Conservation (phyloP, 2,888 invertebrate genomes). For the Hybos culiciformis region DNA sequence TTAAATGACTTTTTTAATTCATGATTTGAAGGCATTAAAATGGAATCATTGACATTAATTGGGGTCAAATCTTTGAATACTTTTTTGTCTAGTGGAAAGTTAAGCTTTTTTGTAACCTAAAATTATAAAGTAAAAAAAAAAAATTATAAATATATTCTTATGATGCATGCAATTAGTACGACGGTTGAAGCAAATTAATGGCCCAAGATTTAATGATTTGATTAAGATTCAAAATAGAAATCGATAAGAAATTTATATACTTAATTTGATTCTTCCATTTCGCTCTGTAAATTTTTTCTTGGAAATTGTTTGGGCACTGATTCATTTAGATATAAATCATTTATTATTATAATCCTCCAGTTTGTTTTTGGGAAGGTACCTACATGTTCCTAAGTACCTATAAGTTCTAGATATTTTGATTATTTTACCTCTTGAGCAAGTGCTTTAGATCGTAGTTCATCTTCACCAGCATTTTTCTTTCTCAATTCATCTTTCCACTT, state of each 20-base stretch:
- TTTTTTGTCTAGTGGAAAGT: slow-evolving; percentile 19
- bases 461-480: no score
- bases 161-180: no score
- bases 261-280: slow-evolving; percentile 4
- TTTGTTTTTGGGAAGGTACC: no score
- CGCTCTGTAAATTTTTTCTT: not conserved
- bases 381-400: no score
- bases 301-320: no score
- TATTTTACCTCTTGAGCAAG: no score
- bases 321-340: no score
- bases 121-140: not conserved
- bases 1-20: slow-evolving; percentile 11
- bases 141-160: no score
- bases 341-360: no score
- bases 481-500: no score
- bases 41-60: slow-evolving; percentile 25
- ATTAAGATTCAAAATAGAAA: not conserved
- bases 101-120: slow-evolving; percentile 25
- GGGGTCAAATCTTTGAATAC: slow-evolving; percentile 25
- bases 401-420: no score
- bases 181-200: not conserved
- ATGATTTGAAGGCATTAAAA: slow-evolving; percentile 8
- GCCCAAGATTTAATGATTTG: not conserved
- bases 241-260: slow-evolving; percentile 4
- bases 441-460: no score